Evolutionary conservation across 2,888 invertebrate genomes (phyloP).

Genomic region (Tenthredo mesomela): DNA sequence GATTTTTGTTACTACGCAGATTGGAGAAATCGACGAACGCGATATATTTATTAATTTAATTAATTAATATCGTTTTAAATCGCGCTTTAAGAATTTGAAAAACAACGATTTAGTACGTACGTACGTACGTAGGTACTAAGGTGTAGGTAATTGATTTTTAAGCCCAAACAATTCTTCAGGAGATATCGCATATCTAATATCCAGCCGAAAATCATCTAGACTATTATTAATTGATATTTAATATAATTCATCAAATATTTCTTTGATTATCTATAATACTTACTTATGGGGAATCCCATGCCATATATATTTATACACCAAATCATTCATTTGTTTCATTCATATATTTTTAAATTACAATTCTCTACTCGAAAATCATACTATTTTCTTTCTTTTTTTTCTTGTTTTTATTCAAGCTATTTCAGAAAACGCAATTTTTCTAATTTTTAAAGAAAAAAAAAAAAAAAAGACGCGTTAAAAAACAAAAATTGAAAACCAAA

Average conservation of each 20-base stretch:
- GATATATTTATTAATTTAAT: too few relatives aligned
- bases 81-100: background rate
- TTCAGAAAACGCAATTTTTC: too few relatives aligned
- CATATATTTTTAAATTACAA: too few relatives aligned
- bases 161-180: background rate
- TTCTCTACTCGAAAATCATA: too few relatives aligned
- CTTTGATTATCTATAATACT: background rate
- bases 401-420: too few relatives aligned
- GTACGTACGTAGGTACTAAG: too few relatives aligned
- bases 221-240: slow-evolving; percentile 20
- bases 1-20: background rate
- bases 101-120: background rate
- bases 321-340: too few relatives aligned
- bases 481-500: too few relatives aligned
- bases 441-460: too few relatives aligned
- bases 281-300: background rate
- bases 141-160: slow-evolving; percentile 36
- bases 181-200: background rate
- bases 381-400: too few relatives aligned
- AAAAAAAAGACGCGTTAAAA: too few relatives aligned
- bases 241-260: slow-evolving; percentile 6
- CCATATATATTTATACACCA: too few relatives aligned
- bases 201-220: background rate
- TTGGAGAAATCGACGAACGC: background rate
- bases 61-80: background rate